Evolutionary conservation across 2,888 invertebrate genomes (phyloP).

Genomic region (Crepidodera aurea): DNA sequence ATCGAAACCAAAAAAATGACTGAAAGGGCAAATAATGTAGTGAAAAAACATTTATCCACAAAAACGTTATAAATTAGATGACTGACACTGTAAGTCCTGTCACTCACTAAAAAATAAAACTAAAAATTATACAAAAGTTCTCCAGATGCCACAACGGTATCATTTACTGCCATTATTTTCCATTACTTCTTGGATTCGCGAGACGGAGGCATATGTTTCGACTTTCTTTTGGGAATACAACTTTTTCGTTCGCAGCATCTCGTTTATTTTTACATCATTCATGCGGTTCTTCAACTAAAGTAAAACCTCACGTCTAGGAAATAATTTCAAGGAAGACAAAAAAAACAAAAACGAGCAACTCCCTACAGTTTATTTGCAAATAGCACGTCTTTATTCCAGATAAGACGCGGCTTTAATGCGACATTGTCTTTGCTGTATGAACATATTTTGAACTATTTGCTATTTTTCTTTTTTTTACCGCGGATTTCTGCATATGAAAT

Average conservation of each 20-base stretch:
- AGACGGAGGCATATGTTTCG: slow-evolving; percentile 31
- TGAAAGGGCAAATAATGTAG: no score
- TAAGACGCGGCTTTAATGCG: background rate
- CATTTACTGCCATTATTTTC: slow-evolving; percentile 35
- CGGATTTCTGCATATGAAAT: no score
- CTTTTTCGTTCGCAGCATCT: slow-evolving; percentile 23
- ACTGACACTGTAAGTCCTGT: background rate
- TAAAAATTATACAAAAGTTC: slow-evolving; percentile 19
- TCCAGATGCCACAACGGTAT: slow-evolving; percentile 23
- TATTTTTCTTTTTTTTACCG: no score
- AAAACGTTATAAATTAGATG: no score
- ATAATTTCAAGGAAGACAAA: slow-evolving; percentile 16
- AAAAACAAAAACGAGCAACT: slow-evolving; percentile 10
- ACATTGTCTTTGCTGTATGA: slow-evolving; percentile 10
- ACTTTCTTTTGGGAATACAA: slow-evolving; percentile 37
- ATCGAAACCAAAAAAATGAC: no score
- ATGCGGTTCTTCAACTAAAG: slow-evolving; percentile 23
- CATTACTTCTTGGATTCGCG: slow-evolving; percentile 34
- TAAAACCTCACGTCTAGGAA: slow-evolving; percentile 25
- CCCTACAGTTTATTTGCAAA: slow-evolving; percentile 21
- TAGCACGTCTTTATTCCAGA: slow-evolving; percentile 22
- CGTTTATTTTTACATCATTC: slow-evolving; percentile 26
- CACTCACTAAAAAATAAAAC: slow-evolving; percentile 4
- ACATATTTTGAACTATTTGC: slow-evolving; percentile 6
- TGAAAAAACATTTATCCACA: no score